Conservation (phyloP, 1,140 invertebrate genomes). For the Heliothis subflexa region DNA sequence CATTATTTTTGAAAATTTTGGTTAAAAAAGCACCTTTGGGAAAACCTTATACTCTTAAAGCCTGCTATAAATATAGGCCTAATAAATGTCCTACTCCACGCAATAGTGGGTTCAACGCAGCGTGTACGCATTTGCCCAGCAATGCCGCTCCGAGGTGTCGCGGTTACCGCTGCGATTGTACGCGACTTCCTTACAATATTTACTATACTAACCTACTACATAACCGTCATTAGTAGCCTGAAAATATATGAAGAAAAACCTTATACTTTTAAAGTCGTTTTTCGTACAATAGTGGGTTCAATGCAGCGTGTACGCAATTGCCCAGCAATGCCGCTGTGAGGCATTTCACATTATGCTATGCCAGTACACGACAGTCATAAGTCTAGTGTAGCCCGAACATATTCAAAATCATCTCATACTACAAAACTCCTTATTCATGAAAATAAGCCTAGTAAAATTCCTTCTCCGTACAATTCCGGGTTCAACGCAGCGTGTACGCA, state of each 20-base stretch:
- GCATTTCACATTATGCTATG: neutral
- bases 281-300: conserved; percentile 9
- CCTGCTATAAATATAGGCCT: no score
- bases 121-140: conserved; percentile 45
- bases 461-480: neutral
- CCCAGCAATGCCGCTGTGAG: conserved; percentile 18
- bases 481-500: conserved; percentile 43
- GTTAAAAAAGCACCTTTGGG: no score
- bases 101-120: conserved; percentile 19
- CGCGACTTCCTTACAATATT: no score
- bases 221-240: no score
- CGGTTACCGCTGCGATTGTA: neutral
- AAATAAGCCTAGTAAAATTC: neutral
- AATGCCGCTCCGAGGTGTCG: conserved; percentile 1
- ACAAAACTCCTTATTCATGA: no score
- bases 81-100: neutral
- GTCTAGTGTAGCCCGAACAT: no score
- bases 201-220: no score
- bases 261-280: neutral
- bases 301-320: conserved; percentile 46
- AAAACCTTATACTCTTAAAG: no score
- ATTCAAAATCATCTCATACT: no score
- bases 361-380: no score
- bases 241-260: no score
- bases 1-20: no score